Conservation (phyloP, 92 coral and sea anemone genomes). For the Blastomussa wellsi region DNA sequence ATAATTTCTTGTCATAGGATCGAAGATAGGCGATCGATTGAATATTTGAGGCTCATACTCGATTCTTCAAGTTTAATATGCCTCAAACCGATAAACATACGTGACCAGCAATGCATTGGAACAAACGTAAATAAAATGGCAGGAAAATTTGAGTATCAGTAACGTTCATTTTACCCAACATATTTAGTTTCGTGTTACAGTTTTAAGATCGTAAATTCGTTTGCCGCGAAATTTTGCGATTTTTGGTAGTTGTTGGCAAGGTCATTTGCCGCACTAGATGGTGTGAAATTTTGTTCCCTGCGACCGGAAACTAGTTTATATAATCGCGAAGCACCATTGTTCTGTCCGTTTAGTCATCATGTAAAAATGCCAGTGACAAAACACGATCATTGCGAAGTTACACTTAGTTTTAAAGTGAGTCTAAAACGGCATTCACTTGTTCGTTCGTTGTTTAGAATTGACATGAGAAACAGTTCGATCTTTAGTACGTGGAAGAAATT, state of each 20-base stretch:
- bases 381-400: not conserved
- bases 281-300: not conserved
- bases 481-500: not conserved
- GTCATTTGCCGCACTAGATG: not conserved
- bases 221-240: not conserved
- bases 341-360: constrained; percentile 34
- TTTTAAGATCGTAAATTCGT: not conserved
- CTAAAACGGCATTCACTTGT: not conserved
- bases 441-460: not conserved
- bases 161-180: not conserved
- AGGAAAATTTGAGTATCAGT: constrained; percentile 1
- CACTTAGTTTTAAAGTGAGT: not conserved
- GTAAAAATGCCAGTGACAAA: not conserved
- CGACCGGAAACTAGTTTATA: constrained; percentile 42
- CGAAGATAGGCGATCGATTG: no score
- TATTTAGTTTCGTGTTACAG: not conserved
- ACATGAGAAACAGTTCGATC: not conserved
- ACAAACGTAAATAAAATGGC: not conserved
- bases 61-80: constrained; percentile 8
- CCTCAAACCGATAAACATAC: not conserved
- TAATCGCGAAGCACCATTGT: constrained; percentile 32
- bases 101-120: constrained; percentile 7
- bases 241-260: not conserved
- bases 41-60: not conserved
- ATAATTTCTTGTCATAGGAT: not conserved